These are phyloP conservation scores for Nematolebias whitei DNA, from an alignment of 2,113 vertebrate genomes.

Conservation along the genomic window DNA sequence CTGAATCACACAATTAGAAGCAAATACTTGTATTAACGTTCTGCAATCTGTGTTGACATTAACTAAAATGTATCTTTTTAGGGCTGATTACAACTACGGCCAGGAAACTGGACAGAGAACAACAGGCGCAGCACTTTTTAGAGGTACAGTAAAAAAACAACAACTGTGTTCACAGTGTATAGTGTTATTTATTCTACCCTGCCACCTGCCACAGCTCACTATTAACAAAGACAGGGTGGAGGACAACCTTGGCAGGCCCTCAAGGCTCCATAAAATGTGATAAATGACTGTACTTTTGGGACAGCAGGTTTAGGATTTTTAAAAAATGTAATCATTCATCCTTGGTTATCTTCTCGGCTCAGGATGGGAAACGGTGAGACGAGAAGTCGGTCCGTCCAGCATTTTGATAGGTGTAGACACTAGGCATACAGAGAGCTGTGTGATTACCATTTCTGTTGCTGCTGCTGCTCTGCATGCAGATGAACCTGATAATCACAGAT, in stretches of 20 bases:
- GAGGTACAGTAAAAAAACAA: slow-evolving; percentile 84
- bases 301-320: slow-evolving; percentile 62
- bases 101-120: slow-evolving; percentile 95
- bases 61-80: slow-evolving; percentile 60
- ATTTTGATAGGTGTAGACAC: slow-evolving; percentile 72
- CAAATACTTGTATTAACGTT: background rate
- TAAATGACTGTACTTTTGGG: slow-evolving; percentile 67
- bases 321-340: slow-evolving; percentile 75
- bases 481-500: slow-evolving; percentile 70
- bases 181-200: slow-evolving; percentile 61
- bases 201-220: slow-evolving; percentile 59
- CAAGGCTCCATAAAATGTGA: slow-evolving; percentile 70
- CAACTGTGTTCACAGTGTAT: slow-evolving; percentile 27
- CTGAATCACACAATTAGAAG: background rate
- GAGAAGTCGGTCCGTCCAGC: slow-evolving; percentile 50
- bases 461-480: slow-evolving; percentile 72
- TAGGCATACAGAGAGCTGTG: slow-evolving; percentile 67
- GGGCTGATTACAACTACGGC: slow-evolving; percentile 96
- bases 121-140: slow-evolving; percentile 96
- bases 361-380: slow-evolving; percentile 57
- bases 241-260: slow-evolving; percentile 65
- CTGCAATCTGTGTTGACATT: background rate
- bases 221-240: slow-evolving; percentile 61
- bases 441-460: slow-evolving; percentile 69
- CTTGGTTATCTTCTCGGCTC: slow-evolving; percentile 73